A percentile compares a stretch with the other conserved stretches of the same genome.
These are phyloP conservation scores for Saimiri boliviensis DNA, from an alignment of 2,113 vertebrate genomes.

Conservation along the genomic window DNA sequence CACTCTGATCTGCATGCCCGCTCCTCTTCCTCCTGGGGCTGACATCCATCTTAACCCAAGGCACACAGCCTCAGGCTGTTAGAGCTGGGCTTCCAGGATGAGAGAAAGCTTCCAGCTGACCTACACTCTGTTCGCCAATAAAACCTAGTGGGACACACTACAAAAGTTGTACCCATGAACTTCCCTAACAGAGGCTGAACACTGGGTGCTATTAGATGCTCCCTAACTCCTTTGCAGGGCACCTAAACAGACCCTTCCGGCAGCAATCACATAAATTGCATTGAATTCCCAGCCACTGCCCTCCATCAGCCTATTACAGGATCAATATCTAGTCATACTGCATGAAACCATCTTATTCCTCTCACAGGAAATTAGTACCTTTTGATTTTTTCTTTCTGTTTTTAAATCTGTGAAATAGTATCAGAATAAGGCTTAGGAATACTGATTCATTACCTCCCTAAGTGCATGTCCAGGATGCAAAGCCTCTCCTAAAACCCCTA, in stretches of 20 bases:
- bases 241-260: neutral
- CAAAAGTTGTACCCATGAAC: neutral
- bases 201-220: neutral
- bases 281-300: neutral
- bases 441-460: constrained; percentile 34
- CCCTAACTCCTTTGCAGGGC: neutral
- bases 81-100: neutral
- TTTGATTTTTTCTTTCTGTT: constrained; percentile 13
- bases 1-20: neutral
- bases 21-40: neutral
- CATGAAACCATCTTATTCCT: constrained; percentile 15
- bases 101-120: neutral
- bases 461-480: constrained; percentile 27
- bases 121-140: neutral
- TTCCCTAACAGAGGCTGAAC: neutral
- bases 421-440: constrained; percentile 18
- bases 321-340: constrained; percentile 31
- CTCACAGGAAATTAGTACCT: constrained; percentile 44
- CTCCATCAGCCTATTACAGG: neutral
- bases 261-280: neutral
- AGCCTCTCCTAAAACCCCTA: constrained; percentile 40
- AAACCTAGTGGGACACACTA: neutral
- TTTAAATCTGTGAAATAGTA: constrained; percentile 46
- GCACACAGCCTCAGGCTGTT: neutral
- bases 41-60: neutral